Conservation (phyloP, 2,797 vertebrate species). For the Spea hammondii region DNA sequence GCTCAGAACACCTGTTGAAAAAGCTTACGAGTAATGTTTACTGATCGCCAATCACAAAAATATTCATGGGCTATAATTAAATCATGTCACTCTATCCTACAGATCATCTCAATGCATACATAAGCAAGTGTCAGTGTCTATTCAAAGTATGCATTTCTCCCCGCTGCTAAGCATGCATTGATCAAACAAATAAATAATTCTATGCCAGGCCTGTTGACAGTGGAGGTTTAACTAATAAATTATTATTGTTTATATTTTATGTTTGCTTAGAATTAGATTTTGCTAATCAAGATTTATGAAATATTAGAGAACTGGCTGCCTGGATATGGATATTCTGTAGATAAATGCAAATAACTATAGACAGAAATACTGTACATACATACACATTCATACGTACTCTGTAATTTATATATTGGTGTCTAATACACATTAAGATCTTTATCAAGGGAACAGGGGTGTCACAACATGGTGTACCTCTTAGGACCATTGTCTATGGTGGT, state of each 20-base stretch:
- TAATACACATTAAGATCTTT: too few relatives aligned
- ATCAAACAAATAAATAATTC: conserved; percentile 24
- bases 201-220: conserved; percentile 31
- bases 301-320: too few relatives aligned
- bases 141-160: conserved; percentile 45
- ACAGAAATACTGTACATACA: too few relatives aligned
- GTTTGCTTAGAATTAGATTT: not conserved
- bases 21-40: conserved; percentile 59
- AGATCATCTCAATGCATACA: conserved; percentile 58
- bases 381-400: too few relatives aligned
- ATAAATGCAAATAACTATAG: too few relatives aligned
- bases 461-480: too few relatives aligned
- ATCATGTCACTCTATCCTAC: conserved; percentile 63
- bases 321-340: too few relatives aligned
- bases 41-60: conserved; percentile 60
- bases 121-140: conserved; percentile 61
- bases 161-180: conserved; percentile 50
- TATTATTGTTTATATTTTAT: conserved; percentile 23
- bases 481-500: too few relatives aligned
- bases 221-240: conserved; percentile 30
- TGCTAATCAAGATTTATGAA: not conserved
- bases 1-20: conserved; percentile 54
- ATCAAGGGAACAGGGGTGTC: too few relatives aligned
- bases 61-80: conserved; percentile 65
- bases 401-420: too few relatives aligned